Evolutionary conservation across 2,888 invertebrate species (phyloP), one percentile per base, ranked within the genome.

Genomic region (Sesamia inferens): DNA sequence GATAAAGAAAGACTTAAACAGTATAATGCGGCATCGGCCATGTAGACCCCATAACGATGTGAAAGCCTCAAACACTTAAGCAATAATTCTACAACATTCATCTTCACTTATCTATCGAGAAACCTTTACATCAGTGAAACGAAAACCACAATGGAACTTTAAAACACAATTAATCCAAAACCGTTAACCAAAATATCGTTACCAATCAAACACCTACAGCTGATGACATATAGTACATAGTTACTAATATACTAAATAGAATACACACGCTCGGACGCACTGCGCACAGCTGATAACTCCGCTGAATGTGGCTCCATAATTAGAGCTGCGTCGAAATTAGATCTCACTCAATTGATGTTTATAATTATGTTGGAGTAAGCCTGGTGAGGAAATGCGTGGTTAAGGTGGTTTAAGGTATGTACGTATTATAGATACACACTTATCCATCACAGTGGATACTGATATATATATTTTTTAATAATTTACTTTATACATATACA

Each of bases 281-380:
- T 81, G 83, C n/a, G 24, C 57, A 39, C 39, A 8, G 16, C 79
- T 64, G 84, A 84, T 84, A 84, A 72, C 76, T 77, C 59, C 71
- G 61, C 65, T 72, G 76, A 78, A 78, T 76, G 71, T 71, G 67
- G 73, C 22, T 22, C 61, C 65, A 62, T 81, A 78, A 85, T 85
- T 85, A 77, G 70, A 64, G 54, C 44, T 59, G 39, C 42, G 42
- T 76, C 71, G 66, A 47, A 79, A 82, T 82, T 82, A 75, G 68
- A 69, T 69, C 64, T 68, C 31, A 13, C 48, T 39, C 39, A 62
- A 62, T 58, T 61, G 24, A 1, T 54, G 51, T 58, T 62, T 58
- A 68, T 59, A 42, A 57, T 44, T 59, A 61, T 59, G 13, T 61
- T 22, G 14, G 11, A 31, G 39, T 63, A 57, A 22, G 8, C 2